Evolutionary conservation across 37 sponge, comb jelly and placozoan genomes (phyloP).

Genomic region (Corticium candelabrum): DNA sequence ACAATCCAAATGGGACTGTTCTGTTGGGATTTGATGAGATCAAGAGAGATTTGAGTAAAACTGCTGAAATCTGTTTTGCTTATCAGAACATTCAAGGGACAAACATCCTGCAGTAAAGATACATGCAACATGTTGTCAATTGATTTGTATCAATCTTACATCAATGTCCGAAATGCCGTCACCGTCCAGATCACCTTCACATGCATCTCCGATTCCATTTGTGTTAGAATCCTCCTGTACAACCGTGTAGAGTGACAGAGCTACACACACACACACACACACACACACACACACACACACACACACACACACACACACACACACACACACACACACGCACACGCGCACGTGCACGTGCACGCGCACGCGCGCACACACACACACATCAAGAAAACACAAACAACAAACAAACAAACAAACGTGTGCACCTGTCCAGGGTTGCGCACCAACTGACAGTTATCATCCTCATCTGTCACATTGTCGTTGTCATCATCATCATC

Average conservation of each 20-base stretch:
- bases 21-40: background rate
- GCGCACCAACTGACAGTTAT: no score
- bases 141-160: background rate
- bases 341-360: no score
- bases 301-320: no score
- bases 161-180: background rate
- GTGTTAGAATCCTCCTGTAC: constrained; percentile 33
- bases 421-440: background rate
- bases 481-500: no score
- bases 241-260: background rate
- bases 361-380: no score
- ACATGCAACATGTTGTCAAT: background rate
- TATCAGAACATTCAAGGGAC: background rate
- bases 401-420: no score
- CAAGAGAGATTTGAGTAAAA: background rate
- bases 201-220: constrained; percentile 70
- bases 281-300: constrained; percentile 5
- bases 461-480: no score
- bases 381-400: no score
- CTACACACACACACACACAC: background rate
- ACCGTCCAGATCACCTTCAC: no score
- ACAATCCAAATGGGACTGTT: background rate
- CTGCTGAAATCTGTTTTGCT: background rate
- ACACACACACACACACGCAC: no score
- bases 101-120: background rate